Base-by-base conservation (phyloP, 2,113 vertebrate species). In the Maccullochella peelii region DNA sequence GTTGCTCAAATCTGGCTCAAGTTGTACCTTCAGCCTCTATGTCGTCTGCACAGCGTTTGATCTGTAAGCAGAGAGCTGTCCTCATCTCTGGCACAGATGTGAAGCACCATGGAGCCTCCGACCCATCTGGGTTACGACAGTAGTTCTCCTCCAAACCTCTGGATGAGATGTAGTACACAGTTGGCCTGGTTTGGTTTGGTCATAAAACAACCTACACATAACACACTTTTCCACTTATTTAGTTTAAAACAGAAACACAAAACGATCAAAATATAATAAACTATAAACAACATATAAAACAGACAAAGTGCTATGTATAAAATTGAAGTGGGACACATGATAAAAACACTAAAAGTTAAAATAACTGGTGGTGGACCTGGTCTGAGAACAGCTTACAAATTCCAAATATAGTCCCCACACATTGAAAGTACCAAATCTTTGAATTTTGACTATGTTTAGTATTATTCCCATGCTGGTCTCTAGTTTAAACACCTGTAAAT, bases 21-120 rank as follows among this genome's bases (percentile, higher is more conserved):
- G 50, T 63, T 16, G n/a, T 88, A 99, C 98, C 98, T 88, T 97
- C 93, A 0, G 96, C 91, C 8, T 93, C 94, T 58, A 98, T 94
- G 80, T 99, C 96, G 0, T 99, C 97, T 0, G 95, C 87, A 75
- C 98, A 99, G 72, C 98, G 98, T 88, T 96, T 97, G 91, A 99
- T 99, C 93, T 99, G 98, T 87, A 99, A 95, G 86, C 98, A 99
- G 79, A 98, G 97, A 23, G 96, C 97, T 0, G 96, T 88, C 54
- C 97, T 96, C 95, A 97, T 62, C 6, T 93, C 93, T 0, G 95
- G 72, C 44, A 91, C 89, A 2, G 96, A 91, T 0, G 98, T 98
- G 93, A 99, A 99, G 89, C 98, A 99, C 98, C 98, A 99, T 0
- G 98, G 98, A 4, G 97, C 98, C 92, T 99, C 98, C 0, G 98